Evolutionary conservation across 2,113 vertebrate genomes (phyloP).

Genomic region (Arvicanthis niloticus): DNA sequence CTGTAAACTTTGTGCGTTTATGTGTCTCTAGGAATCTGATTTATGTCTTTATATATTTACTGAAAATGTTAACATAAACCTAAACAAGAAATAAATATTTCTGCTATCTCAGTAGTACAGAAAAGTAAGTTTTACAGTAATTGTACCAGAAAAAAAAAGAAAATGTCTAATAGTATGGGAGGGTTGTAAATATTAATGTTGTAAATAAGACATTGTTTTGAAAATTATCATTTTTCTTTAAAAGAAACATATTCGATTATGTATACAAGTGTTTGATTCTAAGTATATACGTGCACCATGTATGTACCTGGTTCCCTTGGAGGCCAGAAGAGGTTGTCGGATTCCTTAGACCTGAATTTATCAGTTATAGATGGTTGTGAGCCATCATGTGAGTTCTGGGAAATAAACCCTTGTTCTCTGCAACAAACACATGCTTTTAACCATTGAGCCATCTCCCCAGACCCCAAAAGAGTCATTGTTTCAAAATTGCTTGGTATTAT

Average conservation of each 20-base stretch:
- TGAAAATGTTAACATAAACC: slow-evolving; percentile 8
- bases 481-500: background rate
- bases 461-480: background rate
- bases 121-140: background rate
- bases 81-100: slow-evolving; percentile 20
- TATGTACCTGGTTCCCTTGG: background rate
- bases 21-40: background rate
- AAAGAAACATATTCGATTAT: background rate
- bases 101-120: background rate
- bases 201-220: background rate
- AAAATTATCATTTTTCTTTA: slow-evolving; percentile 13
- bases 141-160: background rate
- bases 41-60: background rate
- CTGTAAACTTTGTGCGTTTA: background rate
- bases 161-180: background rate
- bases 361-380: background rate
- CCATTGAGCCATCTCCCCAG: background rate
- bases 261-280: background rate
- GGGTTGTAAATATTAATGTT: background rate
- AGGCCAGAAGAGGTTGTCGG: too few species aligned
- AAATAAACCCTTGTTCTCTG: background rate
- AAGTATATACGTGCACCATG: background rate
- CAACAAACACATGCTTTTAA: too few species aligned
- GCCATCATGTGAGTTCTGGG: background rate
- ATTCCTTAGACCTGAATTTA: too few species aligned